Percentiles rank a stretch among this genome's conserved stretches.
Evolutionary conservation across 2,797 vertebrate species (phyloP).

Genomic region (Sebastes diaconus): DNA sequence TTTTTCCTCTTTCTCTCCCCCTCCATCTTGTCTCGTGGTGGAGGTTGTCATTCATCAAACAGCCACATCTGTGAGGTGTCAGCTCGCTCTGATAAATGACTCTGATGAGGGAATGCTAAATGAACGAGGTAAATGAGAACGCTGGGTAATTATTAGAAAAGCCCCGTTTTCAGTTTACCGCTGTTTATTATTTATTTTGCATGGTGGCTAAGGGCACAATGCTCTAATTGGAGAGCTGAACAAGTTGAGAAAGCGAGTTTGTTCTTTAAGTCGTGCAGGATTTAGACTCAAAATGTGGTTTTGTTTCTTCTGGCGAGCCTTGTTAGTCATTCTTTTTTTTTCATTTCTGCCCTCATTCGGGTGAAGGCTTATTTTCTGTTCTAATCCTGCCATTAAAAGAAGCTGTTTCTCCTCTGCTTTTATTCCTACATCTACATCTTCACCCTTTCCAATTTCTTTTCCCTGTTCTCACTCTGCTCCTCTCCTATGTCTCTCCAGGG

Average conservation of each 20-base stretch:
- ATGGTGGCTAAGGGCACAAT: slow-evolving; percentile 32
- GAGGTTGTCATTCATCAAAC: slow-evolving; percentile 77
- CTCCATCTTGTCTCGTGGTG: slow-evolving; percentile 50
- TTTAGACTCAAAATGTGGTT: slow-evolving; percentile 47
- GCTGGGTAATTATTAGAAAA: slow-evolving; percentile 76
- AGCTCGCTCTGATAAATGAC: slow-evolving; percentile 74
- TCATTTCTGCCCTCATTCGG: slow-evolving; percentile 16
- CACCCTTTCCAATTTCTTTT: background rate
- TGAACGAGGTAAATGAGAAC: slow-evolving; percentile 68
- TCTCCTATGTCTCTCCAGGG: slow-evolving; percentile 80
- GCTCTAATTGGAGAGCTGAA: slow-evolving; percentile 52
- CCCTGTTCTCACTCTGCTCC: slow-evolving; percentile 44
- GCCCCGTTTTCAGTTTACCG: slow-evolving; percentile 59
- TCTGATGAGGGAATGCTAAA: slow-evolving; percentile 71
- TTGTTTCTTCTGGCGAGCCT: slow-evolving; percentile 27
- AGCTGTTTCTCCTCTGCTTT: background rate
- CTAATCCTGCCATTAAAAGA: background rate
- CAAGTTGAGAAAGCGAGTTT: slow-evolving; percentile 31
- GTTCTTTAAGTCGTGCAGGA: slow-evolving; percentile 29
- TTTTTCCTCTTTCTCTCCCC: slow-evolving; percentile 17
- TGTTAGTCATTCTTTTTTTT: slow-evolving; percentile 24
- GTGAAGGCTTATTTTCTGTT: slow-evolving; percentile 29
- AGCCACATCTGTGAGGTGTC: slow-evolving; percentile 79
- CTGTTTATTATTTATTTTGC: slow-evolving; percentile 72
- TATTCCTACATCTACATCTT: slow-evolving; percentile 55